These are phyloP conservation scores for Acholoe squamosa DNA, from an alignment of 2,888 invertebrate species.

Conservation along the genomic window DNA sequence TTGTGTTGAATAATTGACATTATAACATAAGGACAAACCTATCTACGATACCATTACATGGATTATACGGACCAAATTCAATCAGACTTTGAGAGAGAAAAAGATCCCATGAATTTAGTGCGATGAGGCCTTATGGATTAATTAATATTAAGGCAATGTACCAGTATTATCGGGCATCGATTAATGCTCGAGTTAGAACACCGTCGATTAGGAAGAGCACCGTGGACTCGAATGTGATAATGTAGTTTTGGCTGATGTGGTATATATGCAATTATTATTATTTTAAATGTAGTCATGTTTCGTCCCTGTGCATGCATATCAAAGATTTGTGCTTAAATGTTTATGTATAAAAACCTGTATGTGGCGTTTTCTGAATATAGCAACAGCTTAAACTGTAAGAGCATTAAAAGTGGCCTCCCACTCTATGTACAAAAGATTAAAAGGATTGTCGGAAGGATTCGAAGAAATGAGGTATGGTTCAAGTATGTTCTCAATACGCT, in stretches of 20 bases:
- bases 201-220: not conserved
- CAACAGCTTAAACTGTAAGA: too few relatives aligned
- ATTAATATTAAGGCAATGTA: not conserved
- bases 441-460: too few relatives aligned
- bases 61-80: not conserved
- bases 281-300: not conserved
- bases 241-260: not conserved
- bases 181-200: not conserved
- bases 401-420: too few relatives aligned
- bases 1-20: not conserved
- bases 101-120: not conserved
- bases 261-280: constrained; percentile 26
- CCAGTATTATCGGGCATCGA: not conserved
- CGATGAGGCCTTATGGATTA: not conserved
- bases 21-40: not conserved
- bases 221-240: not conserved
- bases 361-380: too few relatives aligned
- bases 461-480: too few relatives aligned
- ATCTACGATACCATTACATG: not conserved
- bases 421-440: too few relatives aligned
- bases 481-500: too few relatives aligned
- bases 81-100: not conserved
- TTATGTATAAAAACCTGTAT: not conserved
- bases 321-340: constrained; percentile 30
- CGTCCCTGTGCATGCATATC: constrained; percentile 3